Base-by-base conservation (phyloP, 2,113 vertebrate genomes). In the Seriola dumerili region DNA sequence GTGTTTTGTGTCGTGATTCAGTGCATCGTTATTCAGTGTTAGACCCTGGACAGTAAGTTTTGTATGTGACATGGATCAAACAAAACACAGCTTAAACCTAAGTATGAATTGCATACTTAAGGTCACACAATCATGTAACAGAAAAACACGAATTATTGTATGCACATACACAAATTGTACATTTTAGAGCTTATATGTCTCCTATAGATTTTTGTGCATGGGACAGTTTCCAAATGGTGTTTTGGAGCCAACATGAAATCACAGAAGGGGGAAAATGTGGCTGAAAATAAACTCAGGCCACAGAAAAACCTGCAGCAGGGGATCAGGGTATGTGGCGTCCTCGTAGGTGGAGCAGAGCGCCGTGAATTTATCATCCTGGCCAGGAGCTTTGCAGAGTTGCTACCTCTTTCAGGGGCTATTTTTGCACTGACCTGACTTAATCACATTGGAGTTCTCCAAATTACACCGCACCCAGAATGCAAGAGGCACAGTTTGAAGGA, bases 351-450 rank as follows among this genome's bases (percentile, higher is more conserved):
- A 65, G 59, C 61, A 62, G 23, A 55, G 52, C n/a, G 23, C 52
- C n/a, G 4, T 25, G 32, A 44, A 40, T 61, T 32, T 12, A 34
- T 68, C 19, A 36, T 14, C 34, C 14, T 17, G 32, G 42, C 25
- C n/a, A 3, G 21, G 16, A 76, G 48, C 70, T 38, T 48, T 58
- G 65, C 57, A 61, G n/a, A 76, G 25, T 62, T 58, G 3, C 63
- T 46, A 19, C 59, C 57, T 68, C 55, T 58, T 80, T 4, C 40
- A 23, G 10, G 21, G 23, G 52, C 73, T 84, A 38, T 74, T 80
- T 89, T 40, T 83, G 58, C 62, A 52, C 3, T 54, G 72, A 66
- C 71, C 78, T 2, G 8, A 54, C 61, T 65, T 70, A 1, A 6
- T 68, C 46, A 72, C n/a, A 40, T 40, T 40, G 57, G 38, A 46